Base-by-base conservation (phyloP, 2,113 vertebrate species). In the Prietella phreatophila region DNA sequence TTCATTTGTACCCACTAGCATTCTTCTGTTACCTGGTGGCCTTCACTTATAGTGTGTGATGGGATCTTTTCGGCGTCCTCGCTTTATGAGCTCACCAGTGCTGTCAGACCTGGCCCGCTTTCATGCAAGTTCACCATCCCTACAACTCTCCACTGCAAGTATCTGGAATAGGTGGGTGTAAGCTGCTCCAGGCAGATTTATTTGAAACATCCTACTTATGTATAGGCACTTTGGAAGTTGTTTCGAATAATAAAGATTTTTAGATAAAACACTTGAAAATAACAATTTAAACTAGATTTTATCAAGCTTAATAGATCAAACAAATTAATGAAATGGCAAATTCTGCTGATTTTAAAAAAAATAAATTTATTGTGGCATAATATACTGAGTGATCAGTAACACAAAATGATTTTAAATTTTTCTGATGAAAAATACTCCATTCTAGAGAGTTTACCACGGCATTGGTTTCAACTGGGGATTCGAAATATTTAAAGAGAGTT, bases 81-180 rank as follows among this genome's bases (percentile, higher is more conserved):
- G 98, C 20, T 99, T 99, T 91, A 97, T 99, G 98, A 99, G 98
- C 92, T 99, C 98, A 15, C 98, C 98, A 0, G 97, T 97, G 20
- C 96, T 99, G 89, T 98, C 96, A 0, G 97, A 99, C 85, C 94
- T 99, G 63, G 97, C 97, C 0, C 95, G 97, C 17, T 95, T 95
- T 91, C 93, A 95, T 8, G 94, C 94, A 90, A 94, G 93, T 86
- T 92, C 93, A 1, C 69, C 93, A 0, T 17, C 93, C 0, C 82
- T 97, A 67, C 97, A 97, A 92, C 93, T 97, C 80, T 97, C 96
- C 91, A 98, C 97, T 90, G 96, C 95, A 91, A 96, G 96, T 0
- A 96, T 97, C 71, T 99, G 98, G 97, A 99, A 99, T 96, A 98
- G 97, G 97, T 99, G 14, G 86, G 91, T 88, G 84, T 58, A 80